Evolutionary conservation across 2,888 invertebrate species (phyloP).

Genomic region (Temnothorax rugatulus): DNA sequence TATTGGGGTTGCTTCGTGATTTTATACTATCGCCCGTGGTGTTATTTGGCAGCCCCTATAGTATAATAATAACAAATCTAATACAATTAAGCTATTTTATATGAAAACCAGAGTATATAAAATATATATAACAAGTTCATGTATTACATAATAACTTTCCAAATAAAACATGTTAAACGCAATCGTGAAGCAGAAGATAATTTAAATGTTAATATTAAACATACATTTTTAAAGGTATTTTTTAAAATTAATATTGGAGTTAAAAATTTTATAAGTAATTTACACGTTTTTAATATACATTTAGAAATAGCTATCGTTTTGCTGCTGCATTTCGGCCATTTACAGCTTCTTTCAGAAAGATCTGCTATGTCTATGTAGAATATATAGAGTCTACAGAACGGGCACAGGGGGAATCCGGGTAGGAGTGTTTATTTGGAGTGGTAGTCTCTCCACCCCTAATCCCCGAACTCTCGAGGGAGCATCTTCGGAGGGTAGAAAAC

Average conservation of each 20-base stretch:
- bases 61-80: background rate
- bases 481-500: conserved; percentile 79
- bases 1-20: conserved; percentile 85
- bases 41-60: conserved; percentile 84
- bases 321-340: background rate
- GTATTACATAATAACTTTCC: background rate
- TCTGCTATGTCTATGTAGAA: conserved; percentile 38
- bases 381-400: conserved; percentile 45
- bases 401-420: conserved; percentile 73
- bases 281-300: background rate
- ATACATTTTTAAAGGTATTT: background rate
- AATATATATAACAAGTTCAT: background rate
- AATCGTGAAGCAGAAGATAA: background rate
- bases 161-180: conserved; percentile 4
- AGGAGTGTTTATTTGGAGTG: conserved; percentile 85
- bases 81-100: background rate
- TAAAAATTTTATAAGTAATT: background rate
- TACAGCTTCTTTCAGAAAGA: conserved; percentile 39
- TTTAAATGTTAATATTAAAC: background rate
- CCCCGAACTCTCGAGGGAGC: conserved; percentile 81
- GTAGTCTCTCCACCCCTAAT: conserved; percentile 83
- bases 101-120: background rate
- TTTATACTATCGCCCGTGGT: conserved; percentile 73
- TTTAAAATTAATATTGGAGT: conserved; percentile 2
- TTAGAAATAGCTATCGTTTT: background rate